phyloP scores from a whole-genome alignment of 2,888 invertebrate species.

The Reticulitermes lucifugus region DNA sequence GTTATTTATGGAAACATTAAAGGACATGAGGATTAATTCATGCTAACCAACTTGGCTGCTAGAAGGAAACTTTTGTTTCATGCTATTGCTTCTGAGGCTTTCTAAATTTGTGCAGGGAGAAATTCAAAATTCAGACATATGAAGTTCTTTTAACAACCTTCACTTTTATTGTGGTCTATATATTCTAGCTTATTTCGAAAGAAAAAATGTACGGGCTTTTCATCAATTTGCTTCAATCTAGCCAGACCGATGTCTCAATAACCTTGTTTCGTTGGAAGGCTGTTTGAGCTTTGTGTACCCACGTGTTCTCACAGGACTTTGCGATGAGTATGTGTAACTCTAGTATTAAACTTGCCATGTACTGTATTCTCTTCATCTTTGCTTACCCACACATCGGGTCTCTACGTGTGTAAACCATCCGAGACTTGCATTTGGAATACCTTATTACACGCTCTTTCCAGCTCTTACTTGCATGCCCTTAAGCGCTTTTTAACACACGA shows the following conservation, averaged over 20 bases:
- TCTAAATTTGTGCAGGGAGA: too few relatives aligned
- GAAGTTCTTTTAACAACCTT: too few relatives aligned
- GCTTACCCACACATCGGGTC: neutral
- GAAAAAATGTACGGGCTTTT: neutral
- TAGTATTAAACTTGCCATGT: neutral
- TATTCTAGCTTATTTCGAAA: neutral
- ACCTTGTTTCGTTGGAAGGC: too few relatives aligned
- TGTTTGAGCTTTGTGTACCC: too few relatives aligned
- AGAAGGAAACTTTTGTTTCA: too few relatives aligned
- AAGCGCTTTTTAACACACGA: slow-evolving; percentile 35
- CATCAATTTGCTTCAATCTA: neutral
- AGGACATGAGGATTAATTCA: too few relatives aligned
- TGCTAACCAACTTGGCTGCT: too few relatives aligned
- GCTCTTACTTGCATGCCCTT: slow-evolving; percentile 5
- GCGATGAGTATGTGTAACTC: neutral
- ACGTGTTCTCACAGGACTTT: too few relatives aligned
- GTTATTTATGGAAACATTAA: too few relatives aligned
- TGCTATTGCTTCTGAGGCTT: too few relatives aligned
- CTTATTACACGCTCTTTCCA: slow-evolving; percentile 13
- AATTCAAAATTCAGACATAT: too few relatives aligned
- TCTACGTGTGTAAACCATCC: slow-evolving; percentile 28
- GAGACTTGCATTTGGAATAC: slow-evolving; percentile 39
- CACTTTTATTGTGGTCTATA: neutral
- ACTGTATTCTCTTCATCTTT: neutral
- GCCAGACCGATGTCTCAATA: too few relatives aligned